Evolutionary conservation across 2,113 vertebrate genomes (phyloP).

Genomic region (Rhombomys opimus): DNA sequence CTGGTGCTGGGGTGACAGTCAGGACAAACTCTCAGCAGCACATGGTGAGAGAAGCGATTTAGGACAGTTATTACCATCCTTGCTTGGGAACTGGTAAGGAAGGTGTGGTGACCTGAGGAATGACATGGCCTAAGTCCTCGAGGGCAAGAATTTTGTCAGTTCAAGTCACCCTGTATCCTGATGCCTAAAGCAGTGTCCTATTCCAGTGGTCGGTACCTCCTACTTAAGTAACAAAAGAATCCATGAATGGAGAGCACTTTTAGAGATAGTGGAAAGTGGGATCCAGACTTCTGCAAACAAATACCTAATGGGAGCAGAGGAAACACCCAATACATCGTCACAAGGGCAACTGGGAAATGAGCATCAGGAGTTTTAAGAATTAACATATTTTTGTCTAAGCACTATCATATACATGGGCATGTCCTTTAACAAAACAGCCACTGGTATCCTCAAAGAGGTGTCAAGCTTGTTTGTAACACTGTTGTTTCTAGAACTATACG

Average conservation of each 20-base stretch:
- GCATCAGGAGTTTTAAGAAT: background rate
- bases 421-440: conserved; percentile 4
- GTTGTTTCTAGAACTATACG: background rate
- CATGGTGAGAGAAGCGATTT: background rate
- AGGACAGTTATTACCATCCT: background rate
- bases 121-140: background rate
- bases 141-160: background rate
- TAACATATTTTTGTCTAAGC: background rate
- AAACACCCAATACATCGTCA: background rate
- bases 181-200: background rate
- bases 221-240: background rate
- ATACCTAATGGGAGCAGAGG: background rate
- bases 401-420: background rate
- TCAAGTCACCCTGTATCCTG: background rate
- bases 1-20: background rate
- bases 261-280: background rate
- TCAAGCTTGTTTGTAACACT: background rate
- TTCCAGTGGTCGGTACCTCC: background rate
- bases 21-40: background rate
- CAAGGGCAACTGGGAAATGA: background rate
- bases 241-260: background rate
- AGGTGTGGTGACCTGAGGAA: conserved; percentile 4
- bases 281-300: background rate
- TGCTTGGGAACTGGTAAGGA: background rate
- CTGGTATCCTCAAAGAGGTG: background rate